Base-by-base conservation (phyloP, 2,888 invertebrate genomes). In the Lasioglossum zephyrum region DNA sequence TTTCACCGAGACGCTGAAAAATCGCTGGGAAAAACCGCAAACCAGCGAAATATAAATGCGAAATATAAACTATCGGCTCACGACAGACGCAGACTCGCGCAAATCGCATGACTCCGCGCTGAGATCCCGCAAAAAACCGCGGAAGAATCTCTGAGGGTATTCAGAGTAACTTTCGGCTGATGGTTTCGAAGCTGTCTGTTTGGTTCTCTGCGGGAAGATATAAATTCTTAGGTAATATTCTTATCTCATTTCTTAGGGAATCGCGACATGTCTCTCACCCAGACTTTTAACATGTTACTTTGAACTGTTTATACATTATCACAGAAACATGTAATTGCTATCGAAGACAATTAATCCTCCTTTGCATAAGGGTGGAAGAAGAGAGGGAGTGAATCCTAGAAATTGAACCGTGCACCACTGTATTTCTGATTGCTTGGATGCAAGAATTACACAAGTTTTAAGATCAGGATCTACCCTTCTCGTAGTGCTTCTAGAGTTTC, bases 1-100 rank as follows among this genome's bases (percentile, higher is more conserved):
- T 70, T 63, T 66, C 77, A 75, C 49, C 66, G 53, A 81, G 47
- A 72, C 63, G 82, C 53, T 75, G 82, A 77, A 83, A 78, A 83
- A 88, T 74, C 49, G 80, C 66, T 75, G 60, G 60, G 57, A 88
- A 90, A 91, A 91, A 90, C 80, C 82, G 77, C 85, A 73, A 82
- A 86, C 70, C 47, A 80, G 80, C 72, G 73, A 78, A 81, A 69
- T 84, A 77, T 31, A 73, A 73, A 73, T 18, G 73, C 75, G 87
- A 87, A 69, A 86, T 88, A 88, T 87, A 84, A 86, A 82, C 77
- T 78, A 79, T 76, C 79, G 73, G 63, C 47, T n/a, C 49, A 73
- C 76, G 90, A 84, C 86, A 80, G 69, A 44, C 31, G 73, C 82
- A 82, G 84, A 60, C 73, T 31, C 44, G 75, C 36, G 78, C 39